Conservation (phyloP, 1,140 invertebrate genomes). For the Drosophila seguyi region DNA sequence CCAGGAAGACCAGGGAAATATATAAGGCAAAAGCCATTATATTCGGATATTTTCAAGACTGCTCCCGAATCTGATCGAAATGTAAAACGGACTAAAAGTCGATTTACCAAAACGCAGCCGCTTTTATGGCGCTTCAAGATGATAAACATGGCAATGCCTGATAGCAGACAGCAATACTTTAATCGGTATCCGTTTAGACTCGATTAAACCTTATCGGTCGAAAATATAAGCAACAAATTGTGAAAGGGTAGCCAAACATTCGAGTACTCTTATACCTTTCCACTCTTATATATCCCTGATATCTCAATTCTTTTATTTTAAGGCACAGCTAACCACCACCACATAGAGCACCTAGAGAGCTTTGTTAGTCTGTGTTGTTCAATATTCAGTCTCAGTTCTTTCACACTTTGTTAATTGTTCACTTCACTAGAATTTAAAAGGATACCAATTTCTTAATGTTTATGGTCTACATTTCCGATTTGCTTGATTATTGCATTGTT, state of each 20-base stretch:
- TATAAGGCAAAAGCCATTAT: slow-evolving; percentile 38
- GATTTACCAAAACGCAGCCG: background rate
- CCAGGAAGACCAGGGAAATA: slow-evolving; percentile 19
- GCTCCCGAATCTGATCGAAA: background rate
- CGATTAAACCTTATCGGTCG: slow-evolving; percentile 41
- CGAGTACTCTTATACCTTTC: background rate
- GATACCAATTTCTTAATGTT: background rate
- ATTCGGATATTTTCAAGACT: background rate
- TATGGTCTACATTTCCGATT: background rate
- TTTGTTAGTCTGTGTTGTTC: background rate
- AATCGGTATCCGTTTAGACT: background rate
- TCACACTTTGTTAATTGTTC: background rate
- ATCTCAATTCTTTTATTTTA: background rate
- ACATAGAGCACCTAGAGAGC: background rate
- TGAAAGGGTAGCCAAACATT: background rate
- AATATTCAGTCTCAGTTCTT: background rate
- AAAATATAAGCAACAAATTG: slow-evolving; percentile 2
- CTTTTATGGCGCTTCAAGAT: background rate
- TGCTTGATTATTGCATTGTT: too few species aligned
- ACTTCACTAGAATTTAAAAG: background rate
- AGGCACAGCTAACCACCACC: background rate
- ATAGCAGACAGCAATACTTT: background rate
- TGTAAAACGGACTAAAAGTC: slow-evolving; percentile 20
- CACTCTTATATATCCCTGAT: slow-evolving; percentile 1
- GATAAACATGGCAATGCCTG: slow-evolving; percentile 15